phyloP scores from a whole-genome alignment of 2,113 vertebrate species.

The Phyllopteryx taeniolatus region DNA sequence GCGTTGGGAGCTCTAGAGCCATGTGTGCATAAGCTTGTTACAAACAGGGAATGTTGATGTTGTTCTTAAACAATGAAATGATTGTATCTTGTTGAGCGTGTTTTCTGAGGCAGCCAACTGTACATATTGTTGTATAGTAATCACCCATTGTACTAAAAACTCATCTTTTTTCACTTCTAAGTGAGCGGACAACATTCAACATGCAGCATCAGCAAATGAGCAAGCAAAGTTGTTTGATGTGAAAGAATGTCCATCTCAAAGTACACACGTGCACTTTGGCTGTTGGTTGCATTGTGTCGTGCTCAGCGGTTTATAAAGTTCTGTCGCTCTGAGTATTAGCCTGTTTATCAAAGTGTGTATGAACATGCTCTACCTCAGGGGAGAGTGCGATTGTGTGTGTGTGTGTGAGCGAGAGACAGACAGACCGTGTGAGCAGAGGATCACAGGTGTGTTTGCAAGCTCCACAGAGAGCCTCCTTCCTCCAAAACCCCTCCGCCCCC shows the following conservation, averaged over 20 bases:
- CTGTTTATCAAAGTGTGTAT: constrained; percentile 68
- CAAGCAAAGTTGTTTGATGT: neutral
- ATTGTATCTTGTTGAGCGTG: too few relatives aligned
- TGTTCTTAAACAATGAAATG: neutral
- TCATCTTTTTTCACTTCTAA: neutral
- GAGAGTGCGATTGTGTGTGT: constrained; percentile 2
- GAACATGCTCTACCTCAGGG: constrained; percentile 41
- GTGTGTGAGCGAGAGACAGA: constrained; percentile 9
- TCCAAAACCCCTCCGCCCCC: constrained; percentile 31
- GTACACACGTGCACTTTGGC: constrained; percentile 17
- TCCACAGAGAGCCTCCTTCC: constrained; percentile 54
- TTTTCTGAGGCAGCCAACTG: too few relatives aligned
- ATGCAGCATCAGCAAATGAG: constrained; percentile 2
- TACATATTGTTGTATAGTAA: too few relatives aligned
- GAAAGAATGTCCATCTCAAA: neutral
- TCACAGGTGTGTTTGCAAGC: constrained; percentile 66
- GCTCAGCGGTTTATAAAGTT: constrained; percentile 55
- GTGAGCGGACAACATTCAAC: neutral
- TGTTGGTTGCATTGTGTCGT: constrained; percentile 29
- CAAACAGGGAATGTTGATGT: neutral
- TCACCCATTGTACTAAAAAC: neutral
- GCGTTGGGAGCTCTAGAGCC: neutral
- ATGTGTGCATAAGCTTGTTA: neutral
- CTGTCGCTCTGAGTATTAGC: constrained; percentile 55
- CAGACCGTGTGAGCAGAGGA: constrained; percentile 38